Evolutionary conservation across 2,888 invertebrate species (phyloP), one percentile per base, ranked within the genome.

Genomic region (Acrobasis consociella): DNA sequence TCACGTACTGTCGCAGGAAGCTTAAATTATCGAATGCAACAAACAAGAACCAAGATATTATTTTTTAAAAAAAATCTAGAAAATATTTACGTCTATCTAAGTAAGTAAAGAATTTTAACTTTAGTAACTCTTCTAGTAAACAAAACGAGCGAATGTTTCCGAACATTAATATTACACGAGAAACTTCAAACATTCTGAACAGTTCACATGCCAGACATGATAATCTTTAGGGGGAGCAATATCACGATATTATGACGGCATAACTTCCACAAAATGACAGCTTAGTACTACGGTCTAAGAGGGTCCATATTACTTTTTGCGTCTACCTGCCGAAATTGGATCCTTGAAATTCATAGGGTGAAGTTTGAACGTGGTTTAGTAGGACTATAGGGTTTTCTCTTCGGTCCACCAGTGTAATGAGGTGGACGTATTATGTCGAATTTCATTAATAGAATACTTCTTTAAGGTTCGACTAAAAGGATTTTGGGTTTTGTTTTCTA

Each of bases 201-300:
- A 62, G 61, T 65, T 67, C 66, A 64, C 65, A 65, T 71, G 66
- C 68, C 78, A 83, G 85, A 81, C 82, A 72, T 75, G 78, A 78
- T 83, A 85, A 86, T 85, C 83, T 79, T 69, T 69, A 65, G 71
- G 72, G 72, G 68, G 72, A 72, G 81, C 76, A 83, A 86, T 87
- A 87, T 86, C 77, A 66, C 69, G 72, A 76, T 76, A 78, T 79
- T 78, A 81, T 79, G 71, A 68, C 69, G 72, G 68, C 79, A 77
- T 78, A 82, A 79, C 80, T 81, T 76, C 69, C 72, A 71, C 72
- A 70, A 73, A 72, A 74, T 75, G 83, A 76, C 77, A 75, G 74
- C 76, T 78, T 85, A 83, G 81, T 82, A 76, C 78, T 72, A 69
- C 66, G 65, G 65, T 38, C 69, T 72, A 68, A 70, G 62, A 66